These are phyloP conservation scores for Nettapus auritus DNA, from an alignment of 2,113 vertebrate species.

Conservation along the genomic window DNA sequence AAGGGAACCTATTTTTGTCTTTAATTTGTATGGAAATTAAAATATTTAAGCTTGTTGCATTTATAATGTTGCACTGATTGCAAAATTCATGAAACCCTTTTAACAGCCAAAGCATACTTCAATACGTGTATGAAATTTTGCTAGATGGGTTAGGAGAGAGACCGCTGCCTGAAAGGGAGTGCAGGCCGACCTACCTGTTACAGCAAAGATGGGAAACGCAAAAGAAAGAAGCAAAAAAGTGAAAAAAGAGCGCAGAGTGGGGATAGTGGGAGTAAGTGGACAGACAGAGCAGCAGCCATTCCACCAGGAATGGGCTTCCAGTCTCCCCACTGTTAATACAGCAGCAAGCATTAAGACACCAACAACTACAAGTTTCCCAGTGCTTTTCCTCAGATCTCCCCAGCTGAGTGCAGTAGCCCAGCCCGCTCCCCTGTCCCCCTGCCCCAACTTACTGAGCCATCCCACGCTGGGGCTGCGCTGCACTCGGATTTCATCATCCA, in stretches of 20 bases:
- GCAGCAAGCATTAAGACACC: background rate
- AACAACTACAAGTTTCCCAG: background rate
- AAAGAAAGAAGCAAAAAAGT: background rate
- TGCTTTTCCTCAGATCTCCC: background rate
- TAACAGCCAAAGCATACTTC: background rate
- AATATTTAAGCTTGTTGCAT: background rate
- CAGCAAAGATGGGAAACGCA: background rate
- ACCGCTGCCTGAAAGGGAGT: fast-evolving
- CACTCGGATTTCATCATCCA: constrained; percentile 86
- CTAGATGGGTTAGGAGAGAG: background rate
- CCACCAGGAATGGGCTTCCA: fast-evolving
- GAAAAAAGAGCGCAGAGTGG: fast-evolving
- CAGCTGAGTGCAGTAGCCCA: background rate
- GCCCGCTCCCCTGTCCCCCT: background rate
- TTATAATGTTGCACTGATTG: background rate
- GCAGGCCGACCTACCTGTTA: background rate
- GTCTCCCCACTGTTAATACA: background rate
- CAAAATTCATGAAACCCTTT: background rate
- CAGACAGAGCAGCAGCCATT: background rate
- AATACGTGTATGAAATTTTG: background rate
- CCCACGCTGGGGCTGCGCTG: constrained; percentile 91
- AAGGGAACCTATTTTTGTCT: background rate
- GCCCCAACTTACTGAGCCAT: constrained; percentile 95
- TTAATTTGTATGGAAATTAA: background rate
- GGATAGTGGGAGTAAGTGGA: fast-evolving